Evolutionary conservation across 2,888 invertebrate genomes (phyloP), one percentile per base, ranked within the genome.

Genomic region (Epirrhoe alternata): DNA sequence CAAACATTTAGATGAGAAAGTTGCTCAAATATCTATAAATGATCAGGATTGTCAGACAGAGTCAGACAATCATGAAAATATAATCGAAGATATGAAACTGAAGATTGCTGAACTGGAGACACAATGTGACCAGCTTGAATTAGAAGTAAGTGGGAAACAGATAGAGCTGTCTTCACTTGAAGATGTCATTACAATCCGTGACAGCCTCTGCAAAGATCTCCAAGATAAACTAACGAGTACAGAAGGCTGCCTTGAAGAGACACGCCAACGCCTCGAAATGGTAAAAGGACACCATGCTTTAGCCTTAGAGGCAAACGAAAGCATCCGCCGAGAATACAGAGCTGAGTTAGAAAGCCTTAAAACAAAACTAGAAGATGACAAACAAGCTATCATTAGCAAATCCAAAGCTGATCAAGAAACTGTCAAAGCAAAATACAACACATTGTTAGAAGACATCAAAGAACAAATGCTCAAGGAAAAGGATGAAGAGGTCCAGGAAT

Each of bases 241-340:
- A 59, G 92, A 92, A 80, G 80, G 77, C 57, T 77, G 79, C 56
- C 72, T 92, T 17, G 89, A 89, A 55, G 91, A 93, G 82, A 87
- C 88, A n/a, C 82, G 78, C 51, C 89, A 92, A 75, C 85, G 92
- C 66, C 81, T 93, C 47, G 92, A 93, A 81, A 90, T 93, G 90
- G 92, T 94, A 0, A 93, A 93, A 78, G 90, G 92, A 0, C 93
- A 93, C 73, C 94, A 93, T 83, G 87, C 89, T 49, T 78, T 93
- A 66, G 93, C 94, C 33, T 68, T 94, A 68, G 92, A 94, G 77
- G 93, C 93, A 5, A 93, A 94, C 80, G 93, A 93, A 75, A 94
- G 93, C 69, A 94, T 94, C 61, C 81, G 93, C 71, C 82, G 90
- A 47, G 93, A 93, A 75, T 93, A 93, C 69, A 93, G 91, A 82